These are phyloP conservation scores for Phodopus roborovskii DNA, from an alignment of 2,113 vertebrate species.

Conservation along the genomic window DNA sequence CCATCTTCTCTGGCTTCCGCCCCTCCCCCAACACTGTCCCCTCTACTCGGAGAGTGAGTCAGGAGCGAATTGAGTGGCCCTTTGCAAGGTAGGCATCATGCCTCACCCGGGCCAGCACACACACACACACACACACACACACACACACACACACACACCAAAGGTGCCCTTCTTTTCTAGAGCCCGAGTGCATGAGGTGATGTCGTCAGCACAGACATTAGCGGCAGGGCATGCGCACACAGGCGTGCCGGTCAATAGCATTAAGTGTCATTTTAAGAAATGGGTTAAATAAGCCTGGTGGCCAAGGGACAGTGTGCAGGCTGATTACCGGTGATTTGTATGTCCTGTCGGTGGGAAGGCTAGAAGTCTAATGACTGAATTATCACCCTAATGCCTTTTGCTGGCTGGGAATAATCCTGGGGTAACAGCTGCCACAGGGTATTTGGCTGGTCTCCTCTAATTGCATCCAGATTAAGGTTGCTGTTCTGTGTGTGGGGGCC, in stretches of 20 bases:
- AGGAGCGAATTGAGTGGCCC: background rate
- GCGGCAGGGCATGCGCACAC: background rate
- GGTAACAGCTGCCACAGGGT: conserved; percentile 69
- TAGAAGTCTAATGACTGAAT: conserved; percentile 69
- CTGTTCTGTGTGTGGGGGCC: accelerated
- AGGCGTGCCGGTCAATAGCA: background rate
- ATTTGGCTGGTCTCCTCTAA: conserved; percentile 57
- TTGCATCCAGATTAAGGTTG: conserved; percentile 60
- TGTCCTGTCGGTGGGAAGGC: conserved; percentile 76
- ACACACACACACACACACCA: background rate
- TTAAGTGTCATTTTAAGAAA: conserved; percentile 69
- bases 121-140: background rate
- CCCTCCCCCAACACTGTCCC: background rate
- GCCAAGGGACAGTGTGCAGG: background rate
- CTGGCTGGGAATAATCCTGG: conserved; percentile 61
- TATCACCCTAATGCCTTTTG: conserved; percentile 75
- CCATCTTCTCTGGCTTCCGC: background rate
- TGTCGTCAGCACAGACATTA: background rate
- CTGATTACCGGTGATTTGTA: conserved; percentile 53
- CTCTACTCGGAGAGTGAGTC: background rate
- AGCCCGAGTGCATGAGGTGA: accelerated
- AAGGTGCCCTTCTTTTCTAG: background rate
- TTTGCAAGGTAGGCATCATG: background rate
- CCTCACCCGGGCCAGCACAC: background rate
- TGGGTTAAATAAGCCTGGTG: conserved; percentile 64